Evolutionary conservation across 2,797 vertebrate species (phyloP).

Genomic region (Columba guinea): DNA sequence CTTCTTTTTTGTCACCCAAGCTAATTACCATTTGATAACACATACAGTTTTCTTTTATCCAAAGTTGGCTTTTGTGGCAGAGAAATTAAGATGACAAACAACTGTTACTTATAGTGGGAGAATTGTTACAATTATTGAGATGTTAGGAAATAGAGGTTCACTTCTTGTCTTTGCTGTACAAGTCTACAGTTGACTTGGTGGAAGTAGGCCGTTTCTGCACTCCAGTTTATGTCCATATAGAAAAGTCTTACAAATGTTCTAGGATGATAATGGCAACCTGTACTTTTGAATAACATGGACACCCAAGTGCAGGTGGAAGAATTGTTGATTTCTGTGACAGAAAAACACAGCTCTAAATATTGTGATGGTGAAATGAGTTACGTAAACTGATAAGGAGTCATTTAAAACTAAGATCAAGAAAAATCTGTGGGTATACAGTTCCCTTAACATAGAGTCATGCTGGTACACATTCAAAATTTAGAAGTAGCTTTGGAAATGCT

Average conservation of each 20-base stretch:
- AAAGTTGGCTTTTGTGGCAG: fast-evolving
- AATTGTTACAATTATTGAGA: background rate
- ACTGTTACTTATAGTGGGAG: background rate
- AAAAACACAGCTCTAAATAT: background rate
- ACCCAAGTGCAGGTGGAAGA: background rate
- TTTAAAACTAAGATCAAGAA: slow-evolving; percentile 5
- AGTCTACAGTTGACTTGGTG: background rate
- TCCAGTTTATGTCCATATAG: background rate
- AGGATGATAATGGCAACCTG: background rate
- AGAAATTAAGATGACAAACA: background rate
- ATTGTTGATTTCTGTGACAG: background rate
- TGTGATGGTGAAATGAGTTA: background rate
- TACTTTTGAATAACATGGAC: background rate
- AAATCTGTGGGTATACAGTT: background rate
- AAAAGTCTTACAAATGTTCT: background rate
- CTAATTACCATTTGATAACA: background rate
- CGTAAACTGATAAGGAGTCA: background rate
- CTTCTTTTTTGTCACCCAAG: background rate
- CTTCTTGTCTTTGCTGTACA: background rate
- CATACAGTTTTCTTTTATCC: background rate
- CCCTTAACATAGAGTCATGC: background rate
- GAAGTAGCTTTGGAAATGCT: slow-evolving; percentile 40
- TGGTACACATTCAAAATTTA: background rate
- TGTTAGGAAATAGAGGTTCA: background rate
- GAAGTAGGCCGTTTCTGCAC: background rate